These are phyloP conservation scores for Scaptodrosophila latifasciaeformis DNA, from an alignment of 2,888 invertebrate species.

Conservation along the genomic window DNA sequence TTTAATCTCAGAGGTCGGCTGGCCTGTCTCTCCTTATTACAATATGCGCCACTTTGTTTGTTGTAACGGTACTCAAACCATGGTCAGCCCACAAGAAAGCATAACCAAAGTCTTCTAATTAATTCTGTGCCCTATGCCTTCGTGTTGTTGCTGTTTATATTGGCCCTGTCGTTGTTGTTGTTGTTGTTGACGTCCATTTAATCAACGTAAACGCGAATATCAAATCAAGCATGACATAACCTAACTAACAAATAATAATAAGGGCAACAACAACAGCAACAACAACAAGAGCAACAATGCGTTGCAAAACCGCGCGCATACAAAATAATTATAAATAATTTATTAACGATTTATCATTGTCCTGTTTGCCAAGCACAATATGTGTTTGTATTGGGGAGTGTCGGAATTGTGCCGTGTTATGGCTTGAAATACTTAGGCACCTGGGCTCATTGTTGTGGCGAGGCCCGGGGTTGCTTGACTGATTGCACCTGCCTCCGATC, in stretches of 20 bases:
- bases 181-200: slow-evolving; percentile 52
- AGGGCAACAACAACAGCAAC: slow-evolving; percentile 18
- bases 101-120: slow-evolving; percentile 49
- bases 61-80: too few species aligned
- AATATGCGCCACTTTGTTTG: too few species aligned
- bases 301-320: slow-evolving; percentile 50
- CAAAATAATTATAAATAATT: slow-evolving; percentile 70
- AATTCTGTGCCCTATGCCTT: slow-evolving; percentile 49
- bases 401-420: not conserved
- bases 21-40: too few species aligned
- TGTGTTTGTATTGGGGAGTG: slow-evolving; percentile 11
- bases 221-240: slow-evolving; percentile 50
- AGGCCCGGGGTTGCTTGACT: not conserved
- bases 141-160: slow-evolving; percentile 3
- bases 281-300: slow-evolving; percentile 25
- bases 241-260: slow-evolving; percentile 14
- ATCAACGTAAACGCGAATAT: slow-evolving; percentile 69
- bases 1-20: not conserved
- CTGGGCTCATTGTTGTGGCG: too few species aligned
- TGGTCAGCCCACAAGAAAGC: slow-evolving; percentile 8
- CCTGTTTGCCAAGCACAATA: slow-evolving; percentile 46
- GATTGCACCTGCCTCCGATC: slow-evolving; percentile 26
- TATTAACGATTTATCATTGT: slow-evolving; percentile 68
- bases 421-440: too few species aligned
- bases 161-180: slow-evolving; percentile 22